Evolutionary conservation across 2,888 invertebrate genomes (phyloP), one percentile per base, ranked within the genome.

Genomic region (Empis stercorea): DNA sequence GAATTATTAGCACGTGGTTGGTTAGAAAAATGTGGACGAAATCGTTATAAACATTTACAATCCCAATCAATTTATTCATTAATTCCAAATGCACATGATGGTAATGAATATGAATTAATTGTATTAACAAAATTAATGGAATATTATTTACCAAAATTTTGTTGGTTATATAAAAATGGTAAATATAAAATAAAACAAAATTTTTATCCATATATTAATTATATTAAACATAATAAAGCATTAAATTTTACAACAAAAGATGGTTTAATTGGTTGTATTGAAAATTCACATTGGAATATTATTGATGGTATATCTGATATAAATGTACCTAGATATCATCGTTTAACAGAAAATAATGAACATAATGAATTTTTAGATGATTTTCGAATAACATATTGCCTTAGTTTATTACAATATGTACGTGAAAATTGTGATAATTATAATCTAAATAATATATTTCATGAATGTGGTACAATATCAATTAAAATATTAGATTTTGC

Each of bases 301-400:
- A 59, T 63, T 41, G 57, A 61, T 10, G 63, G 61, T 5, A 53
- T 63, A 3, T 57, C 62, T 17, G 61, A 61, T 56, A 77, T 83
- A 36, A 76, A 76, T 47, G 80, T 78, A 59, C 89, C 89, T 0
- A 76, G 88, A 5, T 80, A 83, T 45, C 65, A 62, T 55, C 58
- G 61, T 1, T 46, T 68, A 16, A 56, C 56, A 13, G 52, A 48
- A 11, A 59, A 56, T 30, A 64, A 65, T 40, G 68, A 68, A 13
- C 60, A 59, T 15, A 42, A 51, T 13, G 57, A 56, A 3, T 68
- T 68, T 30, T 58, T 57, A 13, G 55, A 61, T 11, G 89, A 92
- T 63, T 93, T 79, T 61, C 78, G 81, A 59, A 71, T 82, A 45
- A 88, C 87, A 3, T 84, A 87, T 4, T 86, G 87, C 54, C 78